Conservation (phyloP, 2,888 invertebrate species). For the Therioaphis trifolii region DNA sequence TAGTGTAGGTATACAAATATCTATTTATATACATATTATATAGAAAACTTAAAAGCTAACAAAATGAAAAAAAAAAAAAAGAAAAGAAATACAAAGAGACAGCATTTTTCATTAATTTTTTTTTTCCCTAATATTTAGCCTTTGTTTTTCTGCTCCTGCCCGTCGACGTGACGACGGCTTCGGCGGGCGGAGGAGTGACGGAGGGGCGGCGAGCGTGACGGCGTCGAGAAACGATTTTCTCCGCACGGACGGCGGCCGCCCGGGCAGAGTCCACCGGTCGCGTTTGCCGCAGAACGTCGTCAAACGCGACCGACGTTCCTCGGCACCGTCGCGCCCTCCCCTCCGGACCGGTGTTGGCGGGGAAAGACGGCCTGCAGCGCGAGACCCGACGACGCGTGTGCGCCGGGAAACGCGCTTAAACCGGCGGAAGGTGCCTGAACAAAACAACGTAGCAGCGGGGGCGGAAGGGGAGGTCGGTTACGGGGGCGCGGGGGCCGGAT, state of each 20-base stretch:
- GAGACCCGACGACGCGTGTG: background rate
- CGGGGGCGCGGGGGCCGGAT: background rate
- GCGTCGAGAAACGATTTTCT: constrained; percentile 58
- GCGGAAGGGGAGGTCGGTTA: background rate
- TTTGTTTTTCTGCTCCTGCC: background rate
- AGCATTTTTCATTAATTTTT: background rate
- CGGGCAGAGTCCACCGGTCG: constrained; percentile 42
- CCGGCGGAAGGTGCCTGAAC: background rate
- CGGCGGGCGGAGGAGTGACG: background rate
- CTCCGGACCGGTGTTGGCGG: background rate
- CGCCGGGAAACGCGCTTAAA: too few relatives aligned
- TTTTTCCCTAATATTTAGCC: constrained; percentile 45
- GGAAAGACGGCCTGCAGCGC: constrained; percentile 65
- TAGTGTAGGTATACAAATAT: background rate
- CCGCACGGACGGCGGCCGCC: background rate
- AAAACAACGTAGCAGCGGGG: background rate
- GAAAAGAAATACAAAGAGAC: too few relatives aligned
- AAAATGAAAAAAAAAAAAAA: constrained; percentile 34
- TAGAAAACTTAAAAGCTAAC: constrained; percentile 47
- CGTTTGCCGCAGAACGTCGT: background rate
- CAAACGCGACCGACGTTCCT: constrained; percentile 57
- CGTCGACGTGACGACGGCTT: background rate
- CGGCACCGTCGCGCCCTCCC: constrained; percentile 67
- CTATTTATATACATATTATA: background rate
- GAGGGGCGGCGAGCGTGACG: constrained; percentile 42